phyloP scores from a whole-genome alignment of 2,113 vertebrate genomes.

The Tyrannus savana region DNA sequence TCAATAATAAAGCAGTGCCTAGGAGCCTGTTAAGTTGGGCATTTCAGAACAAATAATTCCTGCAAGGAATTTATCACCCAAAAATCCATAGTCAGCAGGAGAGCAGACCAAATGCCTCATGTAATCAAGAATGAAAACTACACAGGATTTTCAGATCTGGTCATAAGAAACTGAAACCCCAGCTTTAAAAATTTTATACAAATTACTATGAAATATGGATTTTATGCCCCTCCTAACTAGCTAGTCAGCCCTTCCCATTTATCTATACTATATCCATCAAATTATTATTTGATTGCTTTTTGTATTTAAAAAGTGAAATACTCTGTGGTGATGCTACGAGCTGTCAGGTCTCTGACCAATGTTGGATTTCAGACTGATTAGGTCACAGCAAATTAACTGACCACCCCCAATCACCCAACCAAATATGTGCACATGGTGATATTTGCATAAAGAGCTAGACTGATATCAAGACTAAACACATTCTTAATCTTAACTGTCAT shows the following conservation, averaged over 20 bases:
- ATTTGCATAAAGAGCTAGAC: background rate
- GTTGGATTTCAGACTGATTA: background rate
- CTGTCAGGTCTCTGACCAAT: background rate
- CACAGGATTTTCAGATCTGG: background rate
- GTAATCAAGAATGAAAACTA: background rate
- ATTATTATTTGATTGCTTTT: background rate
- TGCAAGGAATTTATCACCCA: background rate
- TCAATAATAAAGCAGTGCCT: background rate
- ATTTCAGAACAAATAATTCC: background rate
- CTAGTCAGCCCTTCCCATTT: background rate
- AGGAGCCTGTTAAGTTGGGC: background rate
- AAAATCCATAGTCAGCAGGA: background rate
- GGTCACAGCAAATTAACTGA: background rate
- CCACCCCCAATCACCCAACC: accelerated
- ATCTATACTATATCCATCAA: background rate
- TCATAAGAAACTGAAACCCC: background rate
- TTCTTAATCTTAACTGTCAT: background rate
- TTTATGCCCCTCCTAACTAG: background rate
- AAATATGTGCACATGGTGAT: background rate
- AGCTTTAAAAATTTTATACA: background rate
- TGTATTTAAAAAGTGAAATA: background rate
- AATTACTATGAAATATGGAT: background rate
- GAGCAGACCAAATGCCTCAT: background rate
- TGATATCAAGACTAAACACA: background rate
- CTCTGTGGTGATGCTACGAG: background rate